Percentiles rank a stretch among this genome's conserved stretches.
Conservation (phyloP, 2,797 vertebrate species). For the Prunella strophiata region DNA sequence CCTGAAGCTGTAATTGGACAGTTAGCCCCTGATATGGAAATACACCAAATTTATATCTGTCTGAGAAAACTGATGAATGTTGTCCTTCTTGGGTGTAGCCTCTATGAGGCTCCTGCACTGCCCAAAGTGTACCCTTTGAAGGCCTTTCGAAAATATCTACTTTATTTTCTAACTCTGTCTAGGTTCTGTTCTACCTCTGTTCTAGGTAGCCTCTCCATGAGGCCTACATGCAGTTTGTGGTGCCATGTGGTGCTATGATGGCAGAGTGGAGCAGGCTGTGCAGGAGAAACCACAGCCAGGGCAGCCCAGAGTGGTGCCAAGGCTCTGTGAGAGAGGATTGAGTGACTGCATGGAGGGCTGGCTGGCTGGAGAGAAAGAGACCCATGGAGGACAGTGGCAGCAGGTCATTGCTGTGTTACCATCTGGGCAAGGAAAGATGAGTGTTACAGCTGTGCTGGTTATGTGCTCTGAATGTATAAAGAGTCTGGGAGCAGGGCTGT, state of each 20-base stretch:
- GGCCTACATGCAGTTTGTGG: neutral
- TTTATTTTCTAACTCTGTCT: neutral
- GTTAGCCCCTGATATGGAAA: neutral
- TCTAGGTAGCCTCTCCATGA: neutral
- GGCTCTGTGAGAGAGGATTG: neutral
- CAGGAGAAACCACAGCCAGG: neutral
- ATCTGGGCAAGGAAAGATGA: neutral
- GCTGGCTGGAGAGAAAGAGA: neutral
- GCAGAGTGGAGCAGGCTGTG: neutral
- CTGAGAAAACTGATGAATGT: neutral
- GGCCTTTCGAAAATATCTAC: neutral
- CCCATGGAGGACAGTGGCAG: neutral
- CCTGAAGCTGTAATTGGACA: neutral
- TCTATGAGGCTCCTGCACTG: neutral
- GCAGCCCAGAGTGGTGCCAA: neutral
- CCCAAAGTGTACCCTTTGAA: neutral
- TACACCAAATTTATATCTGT: neutral
- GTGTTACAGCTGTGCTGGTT: neutral
- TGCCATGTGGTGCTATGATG: neutral
- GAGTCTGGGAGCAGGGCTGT: neutral
- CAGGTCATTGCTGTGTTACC: neutral
- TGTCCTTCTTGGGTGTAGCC: too few species aligned
- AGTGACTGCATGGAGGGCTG: neutral
- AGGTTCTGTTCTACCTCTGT: neutral
- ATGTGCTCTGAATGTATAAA: accelerated